These are phyloP conservation scores for Hemiprocne comata DNA, from an alignment of 2,113 vertebrate genomes.

Conservation along the genomic window DNA sequence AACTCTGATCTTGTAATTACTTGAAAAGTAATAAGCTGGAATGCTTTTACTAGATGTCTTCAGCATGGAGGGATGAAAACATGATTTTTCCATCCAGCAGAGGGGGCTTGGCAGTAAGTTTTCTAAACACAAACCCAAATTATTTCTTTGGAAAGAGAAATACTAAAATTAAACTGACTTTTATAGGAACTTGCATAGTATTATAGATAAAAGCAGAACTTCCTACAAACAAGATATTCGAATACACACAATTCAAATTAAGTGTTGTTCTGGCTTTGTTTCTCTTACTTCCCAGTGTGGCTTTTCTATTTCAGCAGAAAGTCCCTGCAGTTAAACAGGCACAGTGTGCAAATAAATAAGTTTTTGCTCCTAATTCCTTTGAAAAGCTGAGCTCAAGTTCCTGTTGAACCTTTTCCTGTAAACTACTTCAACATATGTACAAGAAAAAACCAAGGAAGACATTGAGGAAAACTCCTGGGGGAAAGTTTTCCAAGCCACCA, in stretches of 20 bases:
- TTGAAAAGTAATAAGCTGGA: background rate
- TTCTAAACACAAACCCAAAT: background rate
- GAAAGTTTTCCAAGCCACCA: background rate
- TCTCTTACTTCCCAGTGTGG: background rate
- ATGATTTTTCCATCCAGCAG: constrained; percentile 1
- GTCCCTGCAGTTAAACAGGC: background rate
- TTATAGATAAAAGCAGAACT: background rate
- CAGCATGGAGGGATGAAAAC: background rate
- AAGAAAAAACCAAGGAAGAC: background rate
- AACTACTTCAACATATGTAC: background rate
- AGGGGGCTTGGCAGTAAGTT: constrained; percentile 39
- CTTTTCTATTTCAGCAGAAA: constrained; percentile 16
- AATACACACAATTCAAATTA: background rate
- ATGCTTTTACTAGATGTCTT: background rate
- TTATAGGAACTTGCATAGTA: background rate
- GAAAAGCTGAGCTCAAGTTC: constrained; percentile 12
- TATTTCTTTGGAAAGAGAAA: constrained; percentile 46
- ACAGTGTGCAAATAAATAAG: background rate
- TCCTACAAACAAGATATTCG: background rate
- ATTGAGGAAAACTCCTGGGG: background rate
- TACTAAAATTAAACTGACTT: constrained; percentile 1
- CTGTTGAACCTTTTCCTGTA: background rate
- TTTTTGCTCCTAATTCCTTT: background rate
- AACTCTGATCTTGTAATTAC: background rate
- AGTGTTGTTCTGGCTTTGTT: background rate